Base-by-base conservation (phyloP, 2,113 vertebrate genomes). In the Oreamnos americanus region DNA sequence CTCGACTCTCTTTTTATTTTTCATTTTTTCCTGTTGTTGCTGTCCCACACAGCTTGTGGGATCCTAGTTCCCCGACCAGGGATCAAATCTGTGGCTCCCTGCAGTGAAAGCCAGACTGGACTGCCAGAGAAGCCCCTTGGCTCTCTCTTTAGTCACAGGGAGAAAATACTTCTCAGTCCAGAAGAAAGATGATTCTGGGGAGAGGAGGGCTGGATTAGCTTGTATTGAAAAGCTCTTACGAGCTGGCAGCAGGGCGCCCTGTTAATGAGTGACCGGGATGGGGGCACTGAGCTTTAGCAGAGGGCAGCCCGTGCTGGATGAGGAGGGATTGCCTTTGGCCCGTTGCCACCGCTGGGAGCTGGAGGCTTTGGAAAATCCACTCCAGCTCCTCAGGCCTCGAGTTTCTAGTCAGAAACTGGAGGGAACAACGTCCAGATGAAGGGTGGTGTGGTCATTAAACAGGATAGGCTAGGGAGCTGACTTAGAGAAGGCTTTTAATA, bases 121-220 rank as follows among this genome's bases (percentile, higher is more conserved):
- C 19, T 23, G 36, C 19, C 19, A 74, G 67, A 74, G 67, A 74
- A 74, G 67, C 19, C 36, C 67, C 67, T 23, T 79, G 9, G 19
- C 62, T 94, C 84, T 90, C 51, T 84, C 74, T 90, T 64, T 28
- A 19, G 58, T 82, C 47, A 33, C 6, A 33, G 15, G 58, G 93
- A 87, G 58, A 55, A 93, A 55, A 83, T 33, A 60, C 55, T 25
- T 86, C 90, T 57, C 43, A 79, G 79, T 43, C 55, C 45, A 83
- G 95, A 89, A 93, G 92, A 83, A 82, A 87, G 60, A 79, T 12
- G 47, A 64, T 36, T 62, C 47, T 64, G 33, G 60, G 36, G 64
- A 76, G 58, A 92, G 13, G 81, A 71, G 64, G 82, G 58, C 26
- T n/a, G 5, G 51, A 58, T 86, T 57, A 14, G 67, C 82, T 36